These are phyloP conservation scores for Leucania comma DNA, from an alignment of 2,888 invertebrate genomes.

Conservation along the genomic window DNA sequence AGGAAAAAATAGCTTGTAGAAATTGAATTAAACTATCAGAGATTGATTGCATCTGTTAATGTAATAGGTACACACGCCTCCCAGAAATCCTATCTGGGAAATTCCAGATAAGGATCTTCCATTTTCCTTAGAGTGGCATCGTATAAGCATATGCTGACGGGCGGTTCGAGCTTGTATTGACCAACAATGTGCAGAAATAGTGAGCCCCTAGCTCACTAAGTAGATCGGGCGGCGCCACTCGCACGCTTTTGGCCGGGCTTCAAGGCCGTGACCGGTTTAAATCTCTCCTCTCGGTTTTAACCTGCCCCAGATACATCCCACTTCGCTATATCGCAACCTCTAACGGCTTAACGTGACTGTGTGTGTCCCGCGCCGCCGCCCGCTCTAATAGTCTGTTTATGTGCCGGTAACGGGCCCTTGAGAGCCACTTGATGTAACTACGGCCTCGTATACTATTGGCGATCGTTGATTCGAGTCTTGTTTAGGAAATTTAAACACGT, in stretches of 20 bases:
- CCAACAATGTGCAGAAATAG: constrained; percentile 42
- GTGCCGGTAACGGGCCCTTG: constrained; percentile 15
- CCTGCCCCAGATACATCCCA: constrained; percentile 51
- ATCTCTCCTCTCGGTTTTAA: constrained; percentile 43
- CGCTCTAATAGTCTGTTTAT: constrained; percentile 29
- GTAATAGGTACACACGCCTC: not conserved
- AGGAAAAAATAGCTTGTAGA: not conserved
- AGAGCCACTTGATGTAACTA: constrained; percentile 26
- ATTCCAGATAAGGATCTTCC: constrained; percentile 12
- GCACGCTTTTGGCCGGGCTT: constrained; percentile 56
- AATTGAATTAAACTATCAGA: not conserved
- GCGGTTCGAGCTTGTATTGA: constrained; percentile 14
- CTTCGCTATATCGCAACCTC: constrained; percentile 21
- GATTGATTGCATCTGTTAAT: constrained; percentile 3
- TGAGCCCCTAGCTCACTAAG: constrained; percentile 7
- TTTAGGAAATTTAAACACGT: constrained; percentile 43
- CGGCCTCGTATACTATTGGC: constrained; percentile 14
- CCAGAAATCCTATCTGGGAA: constrained; percentile 13
- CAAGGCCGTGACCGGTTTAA: constrained; percentile 66
- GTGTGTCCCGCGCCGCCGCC: not conserved
- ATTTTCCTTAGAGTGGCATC: constrained; percentile 19
- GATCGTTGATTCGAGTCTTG: constrained; percentile 7
- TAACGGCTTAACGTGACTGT: constrained; percentile 10
- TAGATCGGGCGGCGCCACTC: constrained; percentile 29
- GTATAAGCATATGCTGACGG: not conserved